Percentiles rank a stretch among this genome's conserved stretches.
Evolutionary conservation across 2,888 invertebrate species (phyloP).

Genomic region (Muschampia plurimacula): DNA sequence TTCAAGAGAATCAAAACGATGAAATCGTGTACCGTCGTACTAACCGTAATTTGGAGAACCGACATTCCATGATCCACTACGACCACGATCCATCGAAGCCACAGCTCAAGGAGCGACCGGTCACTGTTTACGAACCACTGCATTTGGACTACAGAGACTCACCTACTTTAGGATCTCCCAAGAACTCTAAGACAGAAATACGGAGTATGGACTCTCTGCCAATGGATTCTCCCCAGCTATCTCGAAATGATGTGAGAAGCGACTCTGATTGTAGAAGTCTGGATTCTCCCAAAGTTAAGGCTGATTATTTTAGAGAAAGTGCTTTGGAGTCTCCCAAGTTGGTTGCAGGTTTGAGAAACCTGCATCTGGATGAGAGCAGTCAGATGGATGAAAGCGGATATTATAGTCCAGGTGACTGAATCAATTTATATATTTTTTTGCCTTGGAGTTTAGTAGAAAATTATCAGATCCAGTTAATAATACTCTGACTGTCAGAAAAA

Average conservation of each 20-base stretch:
- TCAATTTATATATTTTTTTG: neutral
- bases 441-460: too few species aligned
- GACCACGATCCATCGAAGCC: slow-evolving; percentile 76
- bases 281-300: slow-evolving; percentile 76
- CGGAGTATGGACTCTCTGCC: slow-evolving; percentile 77
- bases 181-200: slow-evolving; percentile 72
- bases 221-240: slow-evolving; percentile 77
- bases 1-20: slow-evolving; percentile 69
- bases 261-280: slow-evolving; percentile 76
- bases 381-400: slow-evolving; percentile 84
- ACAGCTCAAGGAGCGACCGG: slow-evolving; percentile 73
- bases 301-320: slow-evolving; percentile 73
- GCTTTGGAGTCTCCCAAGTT: slow-evolving; percentile 74
- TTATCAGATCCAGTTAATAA: too few species aligned
- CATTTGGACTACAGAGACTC: slow-evolving; percentile 79
- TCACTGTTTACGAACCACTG: slow-evolving; percentile 77
- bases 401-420: slow-evolving; percentile 72
- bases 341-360: slow-evolving; percentile 72
- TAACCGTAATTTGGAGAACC: slow-evolving; percentile 74
- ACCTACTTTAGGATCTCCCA: slow-evolving; percentile 74
- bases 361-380: slow-evolving; percentile 77
- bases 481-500: too few species aligned
- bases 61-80: slow-evolving; percentile 83
- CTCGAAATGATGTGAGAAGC: slow-evolving; percentile 71
- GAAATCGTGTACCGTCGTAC: slow-evolving; percentile 75